phyloP scores from a whole-genome alignment of 2,113 vertebrate species.

The Pica pica region DNA sequence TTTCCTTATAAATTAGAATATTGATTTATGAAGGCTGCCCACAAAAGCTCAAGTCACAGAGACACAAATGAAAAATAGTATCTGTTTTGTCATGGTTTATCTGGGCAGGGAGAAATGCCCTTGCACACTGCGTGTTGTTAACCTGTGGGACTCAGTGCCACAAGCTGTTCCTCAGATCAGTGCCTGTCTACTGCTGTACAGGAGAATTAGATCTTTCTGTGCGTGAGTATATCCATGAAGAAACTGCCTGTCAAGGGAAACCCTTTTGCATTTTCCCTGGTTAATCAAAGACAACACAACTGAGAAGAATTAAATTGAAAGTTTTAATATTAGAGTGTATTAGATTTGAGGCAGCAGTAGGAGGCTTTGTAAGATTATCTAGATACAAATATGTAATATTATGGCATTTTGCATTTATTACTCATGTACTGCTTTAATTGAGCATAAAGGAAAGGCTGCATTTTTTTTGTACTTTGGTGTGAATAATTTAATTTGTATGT shows the following conservation, averaged over 20 bases:
- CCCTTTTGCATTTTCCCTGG: background rate
- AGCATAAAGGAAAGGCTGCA: background rate
- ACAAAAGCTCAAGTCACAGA: background rate
- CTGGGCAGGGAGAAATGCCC: background rate
- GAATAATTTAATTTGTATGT: background rate
- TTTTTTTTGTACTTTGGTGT: background rate
- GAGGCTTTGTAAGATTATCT: slow-evolving; percentile 36
- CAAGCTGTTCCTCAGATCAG: background rate
- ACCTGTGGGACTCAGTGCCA: slow-evolving; percentile 19
- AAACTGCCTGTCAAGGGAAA: slow-evolving; percentile 24
- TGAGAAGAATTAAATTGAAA: slow-evolving; percentile 48
- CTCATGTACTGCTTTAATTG: background rate
- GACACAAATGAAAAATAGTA: background rate
- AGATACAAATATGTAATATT: slow-evolving; percentile 22
- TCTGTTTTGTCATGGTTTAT: background rate
- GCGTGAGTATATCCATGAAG: background rate
- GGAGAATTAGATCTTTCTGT: slow-evolving; percentile 8
- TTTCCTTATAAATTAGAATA: background rate
- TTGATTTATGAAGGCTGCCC: background rate
- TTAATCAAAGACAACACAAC: slow-evolving; percentile 57
- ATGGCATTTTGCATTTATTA: slow-evolving; percentile 21
- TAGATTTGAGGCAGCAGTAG: slow-evolving; percentile 34
- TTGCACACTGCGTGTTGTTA: background rate
- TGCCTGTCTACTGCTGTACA: background rate
- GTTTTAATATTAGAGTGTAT: slow-evolving; percentile 38